Percentiles rank a stretch among this genome's conserved stretches.
Evolutionary conservation across 2,797 vertebrate species (phyloP).

Genomic region (Enteromius paludinosus): DNA sequence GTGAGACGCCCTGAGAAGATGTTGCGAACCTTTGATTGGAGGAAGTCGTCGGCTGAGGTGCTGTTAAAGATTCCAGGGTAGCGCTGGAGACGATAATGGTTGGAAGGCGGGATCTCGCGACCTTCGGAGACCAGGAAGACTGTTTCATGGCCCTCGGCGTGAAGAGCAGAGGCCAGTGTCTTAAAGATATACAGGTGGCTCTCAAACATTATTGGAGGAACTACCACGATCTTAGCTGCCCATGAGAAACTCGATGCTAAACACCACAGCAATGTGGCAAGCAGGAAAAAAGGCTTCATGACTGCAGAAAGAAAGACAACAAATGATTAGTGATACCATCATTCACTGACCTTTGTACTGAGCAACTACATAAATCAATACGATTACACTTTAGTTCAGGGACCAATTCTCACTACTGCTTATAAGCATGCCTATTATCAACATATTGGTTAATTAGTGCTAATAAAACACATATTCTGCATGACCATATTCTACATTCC

Average conservation of each 20-base stretch:
- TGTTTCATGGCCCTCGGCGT: conserved; percentile 89
- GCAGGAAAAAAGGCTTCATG: conserved; percentile 86
- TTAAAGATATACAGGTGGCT: conserved; percentile 99
- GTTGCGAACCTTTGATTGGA: conserved; percentile 96
- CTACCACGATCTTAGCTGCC: conserved; percentile 94
- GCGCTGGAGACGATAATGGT: conserved; percentile 89
- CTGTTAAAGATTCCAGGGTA: conserved; percentile 98
- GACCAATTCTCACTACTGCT: neutral
- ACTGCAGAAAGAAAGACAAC: conserved; percentile 75
- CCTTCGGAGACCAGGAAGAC: conserved; percentile 95
- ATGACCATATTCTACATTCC: neutral
- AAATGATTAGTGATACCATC: conserved; percentile 2
- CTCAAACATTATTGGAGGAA: conserved; percentile 99
- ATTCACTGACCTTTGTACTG: neutral
- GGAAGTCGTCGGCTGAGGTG: conserved; percentile 91
- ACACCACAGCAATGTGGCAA: conserved; percentile 78
- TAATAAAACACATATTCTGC: neutral
- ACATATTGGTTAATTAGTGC: neutral
- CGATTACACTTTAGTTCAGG: neutral
- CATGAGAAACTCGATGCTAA: conserved; percentile 76
- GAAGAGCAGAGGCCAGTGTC: conserved; percentile 90
- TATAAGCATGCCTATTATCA: neutral
- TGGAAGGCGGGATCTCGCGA: conserved; percentile 88
- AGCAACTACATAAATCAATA: conserved; percentile 14
- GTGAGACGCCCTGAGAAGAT: conserved; percentile 96